Evolutionary conservation across 2,797 vertebrate genomes (phyloP).

Genomic region (Uromys caudimaculatus): DNA sequence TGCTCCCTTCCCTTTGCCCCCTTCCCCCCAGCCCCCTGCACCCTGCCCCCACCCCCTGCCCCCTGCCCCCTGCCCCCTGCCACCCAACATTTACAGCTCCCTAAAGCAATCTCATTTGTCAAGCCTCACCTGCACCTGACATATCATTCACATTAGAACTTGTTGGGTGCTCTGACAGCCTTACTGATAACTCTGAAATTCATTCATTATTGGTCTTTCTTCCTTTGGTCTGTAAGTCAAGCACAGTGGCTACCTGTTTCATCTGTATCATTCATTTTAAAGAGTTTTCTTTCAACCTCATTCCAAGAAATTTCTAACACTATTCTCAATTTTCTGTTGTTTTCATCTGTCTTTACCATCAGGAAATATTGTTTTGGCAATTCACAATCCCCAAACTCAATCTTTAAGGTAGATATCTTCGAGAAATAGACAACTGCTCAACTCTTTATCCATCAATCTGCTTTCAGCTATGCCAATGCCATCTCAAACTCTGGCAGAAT

Average conservation of each 20-base stretch:
- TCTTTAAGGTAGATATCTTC: background rate
- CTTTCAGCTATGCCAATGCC: background rate
- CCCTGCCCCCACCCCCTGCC: no score
- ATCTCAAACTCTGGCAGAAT: background rate
- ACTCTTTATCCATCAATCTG: background rate
- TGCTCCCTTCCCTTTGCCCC: fast-evolving
- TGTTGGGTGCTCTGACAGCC: background rate
- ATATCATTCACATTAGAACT: background rate
- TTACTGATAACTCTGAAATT: background rate
- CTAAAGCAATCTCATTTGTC: no score
- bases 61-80: fast-evolving
- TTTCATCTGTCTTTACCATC: background rate
- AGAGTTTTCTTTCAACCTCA: background rate
- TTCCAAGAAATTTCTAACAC: background rate
- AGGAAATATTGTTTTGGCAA: background rate
- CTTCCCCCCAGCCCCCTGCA: no score
- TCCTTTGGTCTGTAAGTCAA: background rate
- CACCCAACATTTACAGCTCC: background rate
- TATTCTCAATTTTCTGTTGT: background rate
- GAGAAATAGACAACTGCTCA: background rate
- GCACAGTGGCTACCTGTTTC: background rate
- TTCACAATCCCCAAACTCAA: background rate
- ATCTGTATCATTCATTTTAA: background rate
- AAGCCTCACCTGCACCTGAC: background rate
- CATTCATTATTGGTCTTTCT: background rate